Conservation (phyloP, 2,888 invertebrate genomes). For the Lasioglossum vierecki region DNA sequence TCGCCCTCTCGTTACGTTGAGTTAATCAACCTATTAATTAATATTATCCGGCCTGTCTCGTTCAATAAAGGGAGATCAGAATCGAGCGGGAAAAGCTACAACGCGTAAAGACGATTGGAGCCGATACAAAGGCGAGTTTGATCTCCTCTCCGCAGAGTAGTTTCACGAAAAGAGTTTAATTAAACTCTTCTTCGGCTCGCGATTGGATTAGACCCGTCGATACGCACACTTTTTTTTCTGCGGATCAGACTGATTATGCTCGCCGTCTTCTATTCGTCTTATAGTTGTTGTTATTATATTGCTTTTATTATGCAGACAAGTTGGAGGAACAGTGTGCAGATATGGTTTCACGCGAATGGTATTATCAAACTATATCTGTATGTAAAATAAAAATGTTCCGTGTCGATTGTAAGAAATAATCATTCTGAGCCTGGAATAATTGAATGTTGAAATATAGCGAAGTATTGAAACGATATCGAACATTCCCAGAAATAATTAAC, state of each 20-base stretch:
- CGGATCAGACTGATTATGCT: slow-evolving; percentile 22
- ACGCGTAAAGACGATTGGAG: slow-evolving; percentile 16
- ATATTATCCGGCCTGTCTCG: slow-evolving; percentile 54
- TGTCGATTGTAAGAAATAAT: too few species aligned
- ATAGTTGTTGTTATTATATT: too few species aligned
- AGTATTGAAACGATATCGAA: too few species aligned
- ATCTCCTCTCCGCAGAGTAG: neutral
- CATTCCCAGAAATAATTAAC: too few species aligned
- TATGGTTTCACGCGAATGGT: neutral
- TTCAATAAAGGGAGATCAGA: slow-evolving; percentile 16
- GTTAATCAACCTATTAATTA: slow-evolving; percentile 68
- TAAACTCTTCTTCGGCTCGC: slow-evolving; percentile 1
- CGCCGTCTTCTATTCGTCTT: neutral
- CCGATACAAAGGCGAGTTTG: slow-evolving; percentile 38
- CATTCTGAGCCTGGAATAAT: too few species aligned
- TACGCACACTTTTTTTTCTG: slow-evolving; percentile 13
- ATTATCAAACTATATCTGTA: too few species aligned
- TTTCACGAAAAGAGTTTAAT: slow-evolving; percentile 34
- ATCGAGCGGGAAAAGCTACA: slow-evolving; percentile 3
- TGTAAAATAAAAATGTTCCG: too few species aligned
- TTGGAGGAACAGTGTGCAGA: neutral
- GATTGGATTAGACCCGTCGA: slow-evolving; percentile 44
- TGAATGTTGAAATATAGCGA: too few species aligned
- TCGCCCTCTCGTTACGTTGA: slow-evolving; percentile 44
- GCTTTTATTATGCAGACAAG: neutral